A percentile compares a stretch with the other conserved stretches of the same genome.
Evolutionary conservation across 2,888 invertebrate genomes (phyloP).

Genomic region (Drosophila koepferae): DNA sequence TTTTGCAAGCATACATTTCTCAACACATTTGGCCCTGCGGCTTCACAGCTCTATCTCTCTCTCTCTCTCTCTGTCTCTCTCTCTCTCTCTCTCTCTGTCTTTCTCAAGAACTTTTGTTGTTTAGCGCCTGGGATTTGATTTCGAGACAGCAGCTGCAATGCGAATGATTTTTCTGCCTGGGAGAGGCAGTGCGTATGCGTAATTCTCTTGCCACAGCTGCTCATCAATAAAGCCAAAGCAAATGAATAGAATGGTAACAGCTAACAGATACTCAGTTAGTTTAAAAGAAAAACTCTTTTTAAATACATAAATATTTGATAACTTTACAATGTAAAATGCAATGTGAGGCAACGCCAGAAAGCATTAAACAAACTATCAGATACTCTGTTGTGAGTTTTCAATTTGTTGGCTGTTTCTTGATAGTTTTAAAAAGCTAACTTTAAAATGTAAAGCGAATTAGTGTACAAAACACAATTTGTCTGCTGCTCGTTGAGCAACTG

Average conservation of each 20-base stretch:
- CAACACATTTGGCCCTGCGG: slow-evolving; percentile 3
- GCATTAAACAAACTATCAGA: too few species aligned
- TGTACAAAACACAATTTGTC: background rate
- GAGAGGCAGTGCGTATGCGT: slow-evolving; percentile 50
- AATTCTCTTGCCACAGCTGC: slow-evolving; percentile 25
- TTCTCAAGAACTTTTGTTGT: slow-evolving; percentile 23
- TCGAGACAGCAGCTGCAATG: slow-evolving; percentile 12
- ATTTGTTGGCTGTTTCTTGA: too few species aligned
- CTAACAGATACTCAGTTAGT: background rate
- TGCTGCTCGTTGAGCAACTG: background rate
- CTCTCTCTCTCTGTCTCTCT: background rate
- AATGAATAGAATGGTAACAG: background rate
- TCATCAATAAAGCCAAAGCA: slow-evolving; percentile 41
- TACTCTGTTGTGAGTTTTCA: too few species aligned
- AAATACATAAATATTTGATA: background rate
- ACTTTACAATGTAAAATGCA: background rate
- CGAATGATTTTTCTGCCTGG: slow-evolving; percentile 7
- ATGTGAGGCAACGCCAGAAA: too few species aligned
- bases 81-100: background rate
- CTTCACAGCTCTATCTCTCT: background rate
- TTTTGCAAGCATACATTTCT: slow-evolving; percentile 16
- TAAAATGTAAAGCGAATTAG: background rate
- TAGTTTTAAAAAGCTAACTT: background rate
- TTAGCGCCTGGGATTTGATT: slow-evolving; percentile 5
- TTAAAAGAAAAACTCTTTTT: background rate